These are phyloP conservation scores for Dendropsophus ebraccatus DNA, from an alignment of 2,113 vertebrate genomes.

Conservation along the genomic window DNA sequence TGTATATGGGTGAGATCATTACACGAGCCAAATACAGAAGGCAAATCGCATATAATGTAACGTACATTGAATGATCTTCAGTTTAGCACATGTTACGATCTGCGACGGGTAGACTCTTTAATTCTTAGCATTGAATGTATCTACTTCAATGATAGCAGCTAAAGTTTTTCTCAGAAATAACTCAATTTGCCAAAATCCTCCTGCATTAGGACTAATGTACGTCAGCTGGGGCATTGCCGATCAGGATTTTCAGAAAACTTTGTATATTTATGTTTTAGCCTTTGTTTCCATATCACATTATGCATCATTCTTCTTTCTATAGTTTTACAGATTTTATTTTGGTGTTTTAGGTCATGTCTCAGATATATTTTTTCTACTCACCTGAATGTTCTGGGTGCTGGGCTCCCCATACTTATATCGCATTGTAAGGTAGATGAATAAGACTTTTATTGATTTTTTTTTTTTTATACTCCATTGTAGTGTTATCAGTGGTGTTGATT, in stretches of 20 bases:
- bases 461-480: background rate
- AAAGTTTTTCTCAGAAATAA: background rate
- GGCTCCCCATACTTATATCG: constrained; percentile 1
- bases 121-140: constrained; percentile 16
- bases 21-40: background rate
- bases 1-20: background rate
- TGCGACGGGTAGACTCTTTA: background rate
- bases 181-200: constrained; percentile 35
- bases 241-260: background rate
- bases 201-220: background rate
- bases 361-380: constrained; percentile 21
- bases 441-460: constrained; percentile 16
- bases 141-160: background rate
- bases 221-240: background rate
- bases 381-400: constrained; percentile 30
- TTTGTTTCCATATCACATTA: background rate
- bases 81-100: background rate
- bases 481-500: background rate
- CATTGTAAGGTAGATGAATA: constrained; percentile 13
- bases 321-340: constrained; percentile 31
- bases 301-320: background rate
- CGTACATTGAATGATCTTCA: background rate
- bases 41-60: background rate
- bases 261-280: constrained; percentile 34
- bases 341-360: constrained; percentile 33